phyloP scores from a whole-genome alignment of 2,797 vertebrate genomes.

The Enteromius radiatus region DNA sequence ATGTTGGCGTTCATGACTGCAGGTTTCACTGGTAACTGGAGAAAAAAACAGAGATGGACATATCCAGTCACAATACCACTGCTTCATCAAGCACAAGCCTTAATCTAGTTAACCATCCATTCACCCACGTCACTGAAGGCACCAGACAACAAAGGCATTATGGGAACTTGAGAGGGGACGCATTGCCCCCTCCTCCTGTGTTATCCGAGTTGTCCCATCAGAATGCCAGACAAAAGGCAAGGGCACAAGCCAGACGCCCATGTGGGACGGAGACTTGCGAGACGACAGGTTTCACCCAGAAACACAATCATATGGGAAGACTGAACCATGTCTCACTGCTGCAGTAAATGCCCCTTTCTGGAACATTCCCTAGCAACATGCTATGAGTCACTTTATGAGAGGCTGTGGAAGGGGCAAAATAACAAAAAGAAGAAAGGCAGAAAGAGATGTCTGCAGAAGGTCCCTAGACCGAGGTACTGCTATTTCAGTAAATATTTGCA shows the following conservation, averaged over 20 bases:
- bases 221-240: conserved; percentile 73
- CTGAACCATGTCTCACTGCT: conserved; percentile 54
- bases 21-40: conserved; percentile 9
- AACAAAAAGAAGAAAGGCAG: conserved; percentile 1
- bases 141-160: conserved; percentile 53
- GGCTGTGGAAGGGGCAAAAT: conserved; percentile 39
- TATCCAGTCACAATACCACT: conserved; percentile 3
- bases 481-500: conserved; percentile 11
- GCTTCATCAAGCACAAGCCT: conserved; percentile 26
- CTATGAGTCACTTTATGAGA: conserved; percentile 47
- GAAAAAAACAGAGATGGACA: conserved; percentile 12
- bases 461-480: background rate
- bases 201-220: conserved; percentile 75
- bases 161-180: conserved; percentile 45
- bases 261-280: conserved; percentile 69
- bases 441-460: conserved; percentile 3
- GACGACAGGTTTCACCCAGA: conserved; percentile 63
- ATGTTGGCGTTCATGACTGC: conserved; percentile 12
- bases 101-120: conserved; percentile 41
- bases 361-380: conserved; percentile 53
- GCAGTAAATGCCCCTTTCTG: conserved; percentile 48
- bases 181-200: conserved; percentile 26
- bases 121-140: conserved; percentile 25
- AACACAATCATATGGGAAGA: conserved; percentile 61
- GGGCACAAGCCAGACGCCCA: conserved; percentile 72